A percentile compares a stretch with the other conserved stretches of the same genome.
Conservation (phyloP, 2,797 vertebrate species). For the Apogon talboti region DNA sequence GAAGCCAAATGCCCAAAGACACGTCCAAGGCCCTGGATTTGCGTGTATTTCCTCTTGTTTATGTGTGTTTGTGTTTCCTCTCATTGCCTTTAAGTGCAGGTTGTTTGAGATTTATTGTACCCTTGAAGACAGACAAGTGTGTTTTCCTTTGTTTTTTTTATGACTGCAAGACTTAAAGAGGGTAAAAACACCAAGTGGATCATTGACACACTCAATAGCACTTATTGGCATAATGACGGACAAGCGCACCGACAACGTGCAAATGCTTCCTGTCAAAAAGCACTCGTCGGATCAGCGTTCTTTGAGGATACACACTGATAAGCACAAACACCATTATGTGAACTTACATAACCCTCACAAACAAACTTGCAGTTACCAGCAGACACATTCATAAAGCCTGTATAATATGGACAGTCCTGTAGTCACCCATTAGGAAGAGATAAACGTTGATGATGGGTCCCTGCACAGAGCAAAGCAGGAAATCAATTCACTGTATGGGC, state of each 20-base stretch:
- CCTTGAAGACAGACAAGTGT: slow-evolving; percentile 45
- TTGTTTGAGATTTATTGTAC: slow-evolving; percentile 50
- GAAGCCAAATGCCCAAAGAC: slow-evolving; percentile 23
- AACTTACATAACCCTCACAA: slow-evolving; percentile 56
- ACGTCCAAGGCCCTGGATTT: slow-evolving; percentile 26
- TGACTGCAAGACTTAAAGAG: slow-evolving; percentile 22
- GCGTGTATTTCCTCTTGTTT: slow-evolving; percentile 26
- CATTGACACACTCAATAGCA: slow-evolving; percentile 41
- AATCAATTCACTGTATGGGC: slow-evolving; percentile 73
- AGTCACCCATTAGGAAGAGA: slow-evolving; percentile 64
- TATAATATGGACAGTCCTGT: slow-evolving; percentile 50
- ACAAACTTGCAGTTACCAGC: slow-evolving; percentile 51
- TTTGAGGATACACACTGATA: slow-evolving; percentile 43
- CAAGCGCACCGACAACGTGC: slow-evolving; percentile 32
- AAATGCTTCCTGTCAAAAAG: slow-evolving; percentile 69
- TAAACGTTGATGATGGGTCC: slow-evolving; percentile 72
- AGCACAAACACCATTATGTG: slow-evolving; percentile 37
- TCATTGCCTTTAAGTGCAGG: slow-evolving; percentile 46
- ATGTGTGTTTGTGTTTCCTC: slow-evolving; percentile 31
- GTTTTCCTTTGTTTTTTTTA: slow-evolving; percentile 30
- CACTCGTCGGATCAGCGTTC: slow-evolving; percentile 46
- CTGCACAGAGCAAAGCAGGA: slow-evolving; percentile 57
- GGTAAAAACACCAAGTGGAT: slow-evolving; percentile 53
- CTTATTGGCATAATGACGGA: slow-evolving; percentile 50
- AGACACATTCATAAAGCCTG: slow-evolving; percentile 24